These are phyloP conservation scores for Cremastinae sp. DNA, from an alignment of 2,888 invertebrate genomes.

Conservation along the genomic window DNA sequence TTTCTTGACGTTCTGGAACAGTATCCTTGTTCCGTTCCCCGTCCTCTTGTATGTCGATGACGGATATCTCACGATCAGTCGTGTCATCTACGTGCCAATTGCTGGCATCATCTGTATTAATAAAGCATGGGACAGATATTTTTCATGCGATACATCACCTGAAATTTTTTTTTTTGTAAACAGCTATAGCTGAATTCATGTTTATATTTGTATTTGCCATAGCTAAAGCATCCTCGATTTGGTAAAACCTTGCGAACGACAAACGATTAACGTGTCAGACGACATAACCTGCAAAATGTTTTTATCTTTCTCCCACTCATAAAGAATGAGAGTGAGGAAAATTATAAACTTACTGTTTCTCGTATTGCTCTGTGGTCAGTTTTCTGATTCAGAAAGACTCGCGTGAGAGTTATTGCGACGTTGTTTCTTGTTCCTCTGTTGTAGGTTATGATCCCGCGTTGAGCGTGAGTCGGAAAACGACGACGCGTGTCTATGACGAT, in stretches of 20 bases:
- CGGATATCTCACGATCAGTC: background rate
- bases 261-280: too few relatives aligned
- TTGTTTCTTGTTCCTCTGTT: too few relatives aligned
- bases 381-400: too few relatives aligned
- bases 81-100: constrained; percentile 6
- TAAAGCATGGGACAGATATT: background rate
- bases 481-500: constrained; percentile 2
- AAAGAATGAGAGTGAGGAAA: background rate
- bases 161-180: background rate
- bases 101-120: constrained; percentile 5
- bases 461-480: constrained; percentile 10
- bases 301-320: background rate
- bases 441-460: too few relatives aligned
- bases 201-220: constrained; percentile 9
- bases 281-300: background rate
- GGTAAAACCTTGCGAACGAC: constrained; percentile 16
- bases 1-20: constrained; percentile 1
- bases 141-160: constrained; percentile 1
- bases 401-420: too few relatives aligned
- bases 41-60: constrained; percentile 12
- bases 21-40: constrained; percentile 7
- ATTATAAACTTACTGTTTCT: background rate
- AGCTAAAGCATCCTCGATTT: constrained; percentile 13
- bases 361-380: background rate
- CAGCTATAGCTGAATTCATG: constrained; percentile 12